Conservation (phyloP, 2,888 invertebrate genomes). For the Lucinisca nassula region DNA sequence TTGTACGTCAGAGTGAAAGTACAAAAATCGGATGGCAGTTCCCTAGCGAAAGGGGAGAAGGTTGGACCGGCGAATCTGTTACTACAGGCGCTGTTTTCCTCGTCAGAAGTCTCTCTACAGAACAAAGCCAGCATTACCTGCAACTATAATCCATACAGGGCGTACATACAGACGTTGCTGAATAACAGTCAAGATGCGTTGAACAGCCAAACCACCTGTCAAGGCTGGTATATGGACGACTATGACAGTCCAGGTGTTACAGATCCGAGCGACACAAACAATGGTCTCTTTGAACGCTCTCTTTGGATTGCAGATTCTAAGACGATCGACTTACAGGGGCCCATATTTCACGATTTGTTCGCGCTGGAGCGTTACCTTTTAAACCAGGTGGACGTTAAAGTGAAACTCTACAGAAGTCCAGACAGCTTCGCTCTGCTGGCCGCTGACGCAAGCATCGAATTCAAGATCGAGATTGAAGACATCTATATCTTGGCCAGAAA, state of each 20-base stretch:
- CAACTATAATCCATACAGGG: slow-evolving; percentile 54
- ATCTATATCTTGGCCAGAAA: slow-evolving; percentile 33
- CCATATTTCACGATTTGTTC: slow-evolving; percentile 51
- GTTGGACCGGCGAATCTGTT: slow-evolving; percentile 61
- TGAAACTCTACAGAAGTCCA: slow-evolving; percentile 33
- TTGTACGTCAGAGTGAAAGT: slow-evolving; percentile 42
- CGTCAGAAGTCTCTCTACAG: slow-evolving; percentile 59
- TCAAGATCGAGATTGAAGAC: slow-evolving; percentile 36
- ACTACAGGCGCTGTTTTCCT: slow-evolving; percentile 50
- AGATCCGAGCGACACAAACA: slow-evolving; percentile 35
- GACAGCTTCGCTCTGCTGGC: slow-evolving; percentile 16
- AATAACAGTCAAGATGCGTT: slow-evolving; percentile 39
- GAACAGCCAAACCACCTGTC: slow-evolving; percentile 40
- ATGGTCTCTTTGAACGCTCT: slow-evolving; percentile 36
- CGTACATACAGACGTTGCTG: slow-evolving; percentile 58
- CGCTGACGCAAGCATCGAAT: background rate
- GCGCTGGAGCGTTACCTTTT: slow-evolving; percentile 26
- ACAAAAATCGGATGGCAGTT: slow-evolving; percentile 21
- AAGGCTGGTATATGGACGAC: slow-evolving; percentile 45
- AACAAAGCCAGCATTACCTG: slow-evolving; percentile 47
- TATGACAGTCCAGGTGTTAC: slow-evolving; percentile 32
- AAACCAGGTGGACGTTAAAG: slow-evolving; percentile 39
- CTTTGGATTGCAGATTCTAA: slow-evolving; percentile 21
- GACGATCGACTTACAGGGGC: slow-evolving; percentile 53
- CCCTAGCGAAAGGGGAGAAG: slow-evolving; percentile 24